phyloP scores from a whole-genome alignment of 1,140 invertebrate species.

The Bicyclus anynana region DNA sequence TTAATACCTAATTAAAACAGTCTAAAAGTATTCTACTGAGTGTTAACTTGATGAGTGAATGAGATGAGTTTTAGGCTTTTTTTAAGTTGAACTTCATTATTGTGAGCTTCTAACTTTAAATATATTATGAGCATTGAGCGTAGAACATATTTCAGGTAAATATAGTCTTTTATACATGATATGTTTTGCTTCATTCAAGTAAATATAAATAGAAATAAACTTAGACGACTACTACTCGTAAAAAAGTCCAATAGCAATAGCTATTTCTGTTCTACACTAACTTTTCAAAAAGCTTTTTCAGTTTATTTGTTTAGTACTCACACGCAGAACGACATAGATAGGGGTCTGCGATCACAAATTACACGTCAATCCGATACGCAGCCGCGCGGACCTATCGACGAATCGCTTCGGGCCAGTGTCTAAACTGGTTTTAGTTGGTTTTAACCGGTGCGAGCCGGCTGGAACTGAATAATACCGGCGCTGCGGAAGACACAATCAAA shows the following conservation, averaged over 20 bases:
- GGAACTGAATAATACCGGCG: slow-evolving; percentile 31
- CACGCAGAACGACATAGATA: slow-evolving; percentile 19
- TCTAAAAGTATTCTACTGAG: not conserved
- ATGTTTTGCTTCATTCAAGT: not conserved
- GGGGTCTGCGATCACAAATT: slow-evolving; percentile 38
- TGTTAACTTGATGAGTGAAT: not conserved
- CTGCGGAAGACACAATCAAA: slow-evolving; percentile 25
- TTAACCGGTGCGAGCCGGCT: slow-evolving; percentile 26
- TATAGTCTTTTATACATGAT: too few relatives aligned
- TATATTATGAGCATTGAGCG: too few relatives aligned
- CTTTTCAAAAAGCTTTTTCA: slow-evolving; percentile 6
- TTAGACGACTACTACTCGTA: not conserved
- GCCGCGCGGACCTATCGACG: slow-evolving; percentile 41
- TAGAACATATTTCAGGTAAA: too few relatives aligned
- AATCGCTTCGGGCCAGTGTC: slow-evolving; percentile 37
- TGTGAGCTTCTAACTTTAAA: too few relatives aligned
- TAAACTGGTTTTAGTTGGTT: slow-evolving; percentile 26
- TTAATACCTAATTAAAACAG: slow-evolving; percentile 13
- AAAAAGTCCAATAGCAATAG: not conserved
- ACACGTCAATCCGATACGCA: slow-evolving; percentile 59
- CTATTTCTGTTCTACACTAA: not conserved
- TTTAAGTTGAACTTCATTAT: too few relatives aligned
- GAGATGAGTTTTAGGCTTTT: too few relatives aligned
- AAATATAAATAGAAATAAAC: not conserved
- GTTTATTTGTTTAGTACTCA: slow-evolving; percentile 2